phyloP scores from a whole-genome alignment of 1,140 invertebrate species.

The Anoplophora glabripennis region DNA sequence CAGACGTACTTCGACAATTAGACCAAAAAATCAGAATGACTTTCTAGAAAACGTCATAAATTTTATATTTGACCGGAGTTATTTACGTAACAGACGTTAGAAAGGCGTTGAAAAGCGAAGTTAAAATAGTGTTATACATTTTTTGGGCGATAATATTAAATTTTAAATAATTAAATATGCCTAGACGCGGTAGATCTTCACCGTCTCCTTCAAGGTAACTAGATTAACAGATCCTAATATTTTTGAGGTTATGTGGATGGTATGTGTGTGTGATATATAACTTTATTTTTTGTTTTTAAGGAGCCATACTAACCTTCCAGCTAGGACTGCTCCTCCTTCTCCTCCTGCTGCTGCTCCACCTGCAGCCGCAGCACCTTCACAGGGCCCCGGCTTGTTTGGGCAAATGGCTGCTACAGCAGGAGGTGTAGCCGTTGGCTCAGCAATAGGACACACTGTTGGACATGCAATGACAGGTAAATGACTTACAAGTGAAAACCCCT shows the following conservation, averaged over 20 bases:
- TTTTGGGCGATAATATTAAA: background rate
- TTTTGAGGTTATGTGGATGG: background rate
- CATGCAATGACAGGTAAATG: constrained; percentile 69
- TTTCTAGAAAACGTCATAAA: constrained; percentile 9
- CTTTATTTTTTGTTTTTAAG: constrained; percentile 23
- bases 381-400: constrained; percentile 66
- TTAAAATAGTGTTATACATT: background rate
- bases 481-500: background rate
- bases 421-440: constrained; percentile 84
- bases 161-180: constrained; percentile 56
- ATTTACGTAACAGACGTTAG: constrained; percentile 16
- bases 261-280: background rate
- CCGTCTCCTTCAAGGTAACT: constrained; percentile 28
- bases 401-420: constrained; percentile 92
- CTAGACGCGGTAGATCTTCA: constrained; percentile 70
- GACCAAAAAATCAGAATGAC: background rate
- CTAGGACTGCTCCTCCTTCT: constrained; percentile 49
- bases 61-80: background rate
- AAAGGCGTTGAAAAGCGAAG: background rate
- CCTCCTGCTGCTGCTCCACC: constrained; percentile 52
- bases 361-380: constrained; percentile 57
- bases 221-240: constrained; percentile 1
- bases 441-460: constrained; percentile 83
- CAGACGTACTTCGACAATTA: no score
- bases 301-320: constrained; percentile 44